These are phyloP conservation scores for Chrysogorgia sp. DNA, from an alignment of 92 coral and sea anemone genomes.

Conservation along the genomic window DNA sequence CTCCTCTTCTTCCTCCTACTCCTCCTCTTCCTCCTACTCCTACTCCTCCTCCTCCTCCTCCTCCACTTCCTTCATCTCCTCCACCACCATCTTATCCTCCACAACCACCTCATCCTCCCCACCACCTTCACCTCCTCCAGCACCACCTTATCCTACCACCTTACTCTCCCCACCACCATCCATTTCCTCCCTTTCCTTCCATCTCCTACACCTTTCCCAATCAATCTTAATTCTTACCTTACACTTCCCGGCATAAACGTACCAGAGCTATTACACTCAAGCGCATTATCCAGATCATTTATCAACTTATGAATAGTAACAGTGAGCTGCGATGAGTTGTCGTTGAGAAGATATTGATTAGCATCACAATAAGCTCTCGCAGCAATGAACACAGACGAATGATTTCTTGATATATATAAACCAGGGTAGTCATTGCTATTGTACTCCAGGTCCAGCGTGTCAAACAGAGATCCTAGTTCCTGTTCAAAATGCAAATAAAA, in stretches of 20 bases:
- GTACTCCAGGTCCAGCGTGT: slow-evolving; percentile 69
- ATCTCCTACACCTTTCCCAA: background rate
- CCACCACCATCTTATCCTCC: too few species aligned
- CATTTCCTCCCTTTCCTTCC: background rate
- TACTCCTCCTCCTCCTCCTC: background rate
- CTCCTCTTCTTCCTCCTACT: background rate
- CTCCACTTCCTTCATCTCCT: too few species aligned
- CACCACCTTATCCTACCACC: background rate
- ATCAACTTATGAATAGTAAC: slow-evolving; percentile 82
- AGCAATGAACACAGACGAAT: slow-evolving; percentile 84
- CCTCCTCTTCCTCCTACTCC: background rate
- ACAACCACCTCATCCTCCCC: too few species aligned
- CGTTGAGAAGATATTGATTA: slow-evolving; percentile 78
- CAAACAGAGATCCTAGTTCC: slow-evolving; percentile 84
- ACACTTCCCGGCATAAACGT: slow-evolving; percentile 76
- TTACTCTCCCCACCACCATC: too few species aligned
- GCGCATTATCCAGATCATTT: slow-evolving; percentile 61
- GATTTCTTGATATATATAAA: slow-evolving; percentile 70
- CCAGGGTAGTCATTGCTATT: slow-evolving; percentile 77
- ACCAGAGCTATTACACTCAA: slow-evolving; percentile 68
- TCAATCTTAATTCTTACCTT: slow-evolving; percentile 54
- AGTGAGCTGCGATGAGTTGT: slow-evolving; percentile 73
- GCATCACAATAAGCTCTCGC: slow-evolving; percentile 89
- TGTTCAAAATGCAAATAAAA: slow-evolving; percentile 8
- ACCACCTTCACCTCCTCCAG: too few species aligned